Conservation (phyloP, 2,113 vertebrate genomes). For the Rhabdomys dilectus region DNA sequence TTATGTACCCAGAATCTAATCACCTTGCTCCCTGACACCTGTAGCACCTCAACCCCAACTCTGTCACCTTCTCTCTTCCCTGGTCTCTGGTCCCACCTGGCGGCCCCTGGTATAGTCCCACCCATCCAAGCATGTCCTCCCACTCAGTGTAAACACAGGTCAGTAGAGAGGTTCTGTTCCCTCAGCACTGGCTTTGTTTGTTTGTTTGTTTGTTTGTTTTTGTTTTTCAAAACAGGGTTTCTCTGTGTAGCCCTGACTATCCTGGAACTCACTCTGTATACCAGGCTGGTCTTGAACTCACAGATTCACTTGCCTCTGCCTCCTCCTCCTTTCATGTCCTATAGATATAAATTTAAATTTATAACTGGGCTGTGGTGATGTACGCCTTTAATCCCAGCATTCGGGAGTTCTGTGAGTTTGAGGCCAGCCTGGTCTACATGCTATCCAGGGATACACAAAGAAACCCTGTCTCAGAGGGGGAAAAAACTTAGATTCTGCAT, state of each 20-base stretch:
- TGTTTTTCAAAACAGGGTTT: not conserved
- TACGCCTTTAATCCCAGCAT: not conserved
- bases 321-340: not conserved
- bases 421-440: not conserved
- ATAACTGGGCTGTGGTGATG: not conserved
- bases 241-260: not conserved
- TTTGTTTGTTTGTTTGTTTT: not conserved
- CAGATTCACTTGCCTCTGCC: not conserved
- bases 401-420: not conserved
- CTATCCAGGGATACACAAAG: not conserved
- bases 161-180: not conserved
- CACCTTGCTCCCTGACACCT: not conserved
- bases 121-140: not conserved
- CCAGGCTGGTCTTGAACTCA: not conserved
- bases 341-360: not conserved
- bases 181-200: not conserved
- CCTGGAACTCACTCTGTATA: not conserved
- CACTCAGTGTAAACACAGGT: not conserved
- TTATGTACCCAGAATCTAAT: not conserved
- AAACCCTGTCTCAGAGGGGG: not conserved
- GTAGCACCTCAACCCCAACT: not conserved
- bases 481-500: not conserved
- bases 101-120: not conserved
- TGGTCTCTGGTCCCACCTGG: not conserved
- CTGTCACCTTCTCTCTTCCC: not conserved